A percentile compares a stretch with the other conserved stretches of the same genome.
phyloP scores from a whole-genome alignment of 1,140 invertebrate species.

The Oreohelix idahoensis region DNA sequence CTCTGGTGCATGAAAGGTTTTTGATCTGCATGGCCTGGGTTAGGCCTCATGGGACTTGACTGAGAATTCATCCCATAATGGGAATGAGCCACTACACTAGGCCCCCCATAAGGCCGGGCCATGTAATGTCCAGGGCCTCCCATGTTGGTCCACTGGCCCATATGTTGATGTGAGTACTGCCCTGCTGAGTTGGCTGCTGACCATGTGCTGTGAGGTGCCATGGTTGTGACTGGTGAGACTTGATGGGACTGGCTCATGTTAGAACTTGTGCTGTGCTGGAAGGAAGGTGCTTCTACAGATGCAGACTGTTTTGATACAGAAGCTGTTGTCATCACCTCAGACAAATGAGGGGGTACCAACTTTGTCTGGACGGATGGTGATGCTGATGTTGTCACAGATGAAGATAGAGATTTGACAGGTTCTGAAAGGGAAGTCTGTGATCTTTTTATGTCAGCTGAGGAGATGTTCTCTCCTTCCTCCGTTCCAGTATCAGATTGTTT shows the following conservation, averaged over 20 bases:
- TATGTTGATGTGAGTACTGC: constrained; percentile 5
- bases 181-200: not conserved
- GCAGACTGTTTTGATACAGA: not conserved
- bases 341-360: not conserved
- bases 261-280: not conserved
- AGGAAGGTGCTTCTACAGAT: not conserved
- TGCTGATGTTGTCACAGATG: not conserved
- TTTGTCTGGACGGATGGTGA: not conserved
- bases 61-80: not conserved
- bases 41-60: not conserved
- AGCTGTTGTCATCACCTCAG: not conserved
- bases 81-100: not conserved
- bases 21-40: not conserved
- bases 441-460: not conserved
- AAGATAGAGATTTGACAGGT: not conserved
- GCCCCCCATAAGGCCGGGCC: not conserved
- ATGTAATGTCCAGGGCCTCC: not conserved
- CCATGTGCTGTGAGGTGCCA: not conserved
- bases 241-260: not conserved
- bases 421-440: not conserved
- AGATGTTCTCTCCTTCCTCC: not conserved
- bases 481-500: not conserved
- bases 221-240: not conserved
- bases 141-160: not conserved
- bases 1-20: not conserved